These are phyloP conservation scores for Mnemiopsis leidyi DNA, from an alignment of 37 sponge, comb jelly and placozoan species.

Conservation along the genomic window DNA sequence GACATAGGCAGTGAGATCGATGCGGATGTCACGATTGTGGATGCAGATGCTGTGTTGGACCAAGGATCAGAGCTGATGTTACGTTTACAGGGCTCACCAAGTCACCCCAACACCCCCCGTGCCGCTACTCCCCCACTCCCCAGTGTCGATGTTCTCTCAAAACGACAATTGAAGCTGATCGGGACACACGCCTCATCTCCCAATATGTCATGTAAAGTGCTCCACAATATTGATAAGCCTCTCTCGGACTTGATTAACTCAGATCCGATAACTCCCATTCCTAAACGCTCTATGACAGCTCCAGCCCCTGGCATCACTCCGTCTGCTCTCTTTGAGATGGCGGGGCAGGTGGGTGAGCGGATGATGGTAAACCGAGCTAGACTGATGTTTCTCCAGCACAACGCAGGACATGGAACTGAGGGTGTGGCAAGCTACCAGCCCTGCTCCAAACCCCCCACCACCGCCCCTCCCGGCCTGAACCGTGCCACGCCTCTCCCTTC, in stretches of 20 bases:
- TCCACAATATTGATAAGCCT: neutral
- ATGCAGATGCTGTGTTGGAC: conserved; percentile 35
- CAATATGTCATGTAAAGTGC: neutral
- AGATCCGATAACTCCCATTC: neutral
- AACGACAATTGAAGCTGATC: conserved; percentile 42
- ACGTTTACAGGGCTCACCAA: neutral
- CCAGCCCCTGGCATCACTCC: conserved; percentile 6
- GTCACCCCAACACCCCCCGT: neutral
- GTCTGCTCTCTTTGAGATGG: conserved; percentile 29
- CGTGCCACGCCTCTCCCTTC: conserved; percentile 1
- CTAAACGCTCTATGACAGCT: neutral
- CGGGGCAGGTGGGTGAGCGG: conserved; percentile 16
- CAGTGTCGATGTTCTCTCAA: conserved; percentile 30
- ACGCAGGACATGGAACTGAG: neutral
- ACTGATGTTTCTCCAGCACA: conserved; percentile 38
- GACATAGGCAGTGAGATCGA: conserved; percentile 1
- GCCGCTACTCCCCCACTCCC: conserved; percentile 11
- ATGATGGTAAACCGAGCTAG: conserved; percentile 59
- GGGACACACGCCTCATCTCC: conserved; percentile 10
- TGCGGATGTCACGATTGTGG: conserved; percentile 49
- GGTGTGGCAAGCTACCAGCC: neutral
- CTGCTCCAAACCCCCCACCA: neutral
- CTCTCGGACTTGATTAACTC: conserved; percentile 24
- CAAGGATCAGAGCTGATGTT: conserved; percentile 33
- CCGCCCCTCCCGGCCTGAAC: conserved; percentile 2